Evolutionary conservation across 2,797 vertebrate genomes (phyloP), one percentile per base, ranked within the genome.

Genomic region (Liparis tanakae): DNA sequence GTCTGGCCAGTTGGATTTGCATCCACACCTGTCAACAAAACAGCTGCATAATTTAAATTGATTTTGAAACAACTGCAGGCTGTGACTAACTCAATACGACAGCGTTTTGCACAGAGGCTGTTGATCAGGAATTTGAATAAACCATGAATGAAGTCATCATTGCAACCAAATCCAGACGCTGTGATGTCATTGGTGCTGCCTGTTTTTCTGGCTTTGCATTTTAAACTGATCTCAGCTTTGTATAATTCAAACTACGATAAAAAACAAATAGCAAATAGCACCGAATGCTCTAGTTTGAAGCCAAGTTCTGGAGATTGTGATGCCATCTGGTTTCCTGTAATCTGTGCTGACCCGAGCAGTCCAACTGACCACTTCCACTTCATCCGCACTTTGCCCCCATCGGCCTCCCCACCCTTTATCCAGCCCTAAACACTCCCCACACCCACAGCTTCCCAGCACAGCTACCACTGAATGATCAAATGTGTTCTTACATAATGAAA

Each of bases 281-380:
- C 56, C 71, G 70, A 87, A 80, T 44, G 44, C 53, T 76, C 70
- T 22, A 61, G 70, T 70, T 74, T 44, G 61, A 75, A 65, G 85
- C 75, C 84, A 87, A 89, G 20, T 76, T 61, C 64, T 72, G 72
- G 70, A 81, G 71, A 80, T 68, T 67, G 48, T 71, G 68, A 74
- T 78, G 80, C 48, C 83, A 81, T 84, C 80, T 87, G 79, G 87
- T 89, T 90, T 91, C 89, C 89, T 92, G 86, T 85, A 74, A 80
- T 87, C 83, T 66, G 30, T 77, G 84, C 83, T 91, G 81, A 90
- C 81, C 75, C 57, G 10, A 43, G 68, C 76, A 82, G 73, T 80
- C 79, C 83, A 77, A 74, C 81, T 76, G 78, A 85, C 82, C 67
- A 76, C 80, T 90, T 91, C 85, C 89, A 89, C 72, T 67, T 63